Conservation (phyloP, 2,113 vertebrate genomes). For the Phaethon lepturus region DNA sequence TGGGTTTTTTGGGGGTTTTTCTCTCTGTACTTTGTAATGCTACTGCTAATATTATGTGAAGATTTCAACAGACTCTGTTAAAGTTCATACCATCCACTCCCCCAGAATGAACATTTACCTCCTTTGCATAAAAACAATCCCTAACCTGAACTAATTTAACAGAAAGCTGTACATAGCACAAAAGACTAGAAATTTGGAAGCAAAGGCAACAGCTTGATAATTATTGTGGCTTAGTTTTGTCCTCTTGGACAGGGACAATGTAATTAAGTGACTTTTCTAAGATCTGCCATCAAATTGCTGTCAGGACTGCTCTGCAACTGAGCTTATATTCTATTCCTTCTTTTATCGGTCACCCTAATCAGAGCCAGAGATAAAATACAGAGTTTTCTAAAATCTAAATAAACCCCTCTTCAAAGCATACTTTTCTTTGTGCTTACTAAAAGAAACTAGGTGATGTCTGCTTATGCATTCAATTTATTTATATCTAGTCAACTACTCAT, state of each 20-base stretch:
- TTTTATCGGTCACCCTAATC: not conserved
- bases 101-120: not conserved
- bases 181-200: not conserved
- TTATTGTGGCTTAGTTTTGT: not conserved
- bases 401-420: slow-evolving; percentile 21
- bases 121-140: not conserved
- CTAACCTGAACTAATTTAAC: not conserved
- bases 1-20: not conserved
- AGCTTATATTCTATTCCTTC: not conserved
- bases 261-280: not conserved
- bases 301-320: not conserved
- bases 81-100: not conserved
- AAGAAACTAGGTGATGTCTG: not conserved
- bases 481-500: not conserved
- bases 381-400: not conserved
- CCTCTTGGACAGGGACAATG: not conserved
- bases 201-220: not conserved
- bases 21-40: not conserved
- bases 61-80: not conserved
- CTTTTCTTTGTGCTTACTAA: not conserved
- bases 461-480: not conserved
- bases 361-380: not conserved
- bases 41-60: not conserved
- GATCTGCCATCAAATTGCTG: not conserved
- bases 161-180: accelerated